Base-by-base conservation (phyloP, 2,888 invertebrate genomes). In the Ceriagrion tenellum region DNA sequence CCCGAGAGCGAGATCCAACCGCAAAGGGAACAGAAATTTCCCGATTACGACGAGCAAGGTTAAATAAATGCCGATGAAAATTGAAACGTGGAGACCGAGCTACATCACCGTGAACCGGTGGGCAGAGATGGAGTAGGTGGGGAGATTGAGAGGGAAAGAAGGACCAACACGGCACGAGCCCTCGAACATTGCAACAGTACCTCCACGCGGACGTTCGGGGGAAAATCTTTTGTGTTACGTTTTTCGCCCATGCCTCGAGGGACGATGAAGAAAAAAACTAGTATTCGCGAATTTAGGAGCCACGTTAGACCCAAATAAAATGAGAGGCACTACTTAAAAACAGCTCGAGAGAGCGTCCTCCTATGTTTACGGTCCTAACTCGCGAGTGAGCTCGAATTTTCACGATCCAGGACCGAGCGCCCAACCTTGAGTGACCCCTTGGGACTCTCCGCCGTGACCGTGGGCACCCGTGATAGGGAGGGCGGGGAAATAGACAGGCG, bases 51-150 rank as follows among this genome's bases (percentile, higher is more conserved):
- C 81, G 30, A 13, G 35, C 59, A 13, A 35, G 35, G 81, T 81
- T 81, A 35, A 81, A 81, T 81, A 81, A 81, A 81, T 35, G 81
- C 81, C 81, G 81, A 81, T 81, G 69, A 69, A 81, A 81, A 81
- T 81, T 81, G 81, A 81, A 81, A 81, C 35, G 81, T 35, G 81
- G 81, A 81, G 81, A 35, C 35, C 81, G 35, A 4, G 81, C 35
- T 35, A 59, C 59, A 35, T 81, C 81, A 81, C 30, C 30, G 69
- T 69, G 26, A 8, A 26, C n/a, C 23, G 47, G 47, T 26, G 69
- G 81, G 81, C 26, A 81, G 18, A 81, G 35, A 35, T 13, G 35
- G 12, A 74, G 35, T 13, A 35, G 8, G 30, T 16, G 12, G 13
- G 13, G 26, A 13, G 13, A 81, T 1, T 0, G 26, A 2, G 26